These are phyloP conservation scores for Epizoanthus rinbou DNA, from an alignment of 92 coral and sea anemone genomes.

Conservation along the genomic window DNA sequence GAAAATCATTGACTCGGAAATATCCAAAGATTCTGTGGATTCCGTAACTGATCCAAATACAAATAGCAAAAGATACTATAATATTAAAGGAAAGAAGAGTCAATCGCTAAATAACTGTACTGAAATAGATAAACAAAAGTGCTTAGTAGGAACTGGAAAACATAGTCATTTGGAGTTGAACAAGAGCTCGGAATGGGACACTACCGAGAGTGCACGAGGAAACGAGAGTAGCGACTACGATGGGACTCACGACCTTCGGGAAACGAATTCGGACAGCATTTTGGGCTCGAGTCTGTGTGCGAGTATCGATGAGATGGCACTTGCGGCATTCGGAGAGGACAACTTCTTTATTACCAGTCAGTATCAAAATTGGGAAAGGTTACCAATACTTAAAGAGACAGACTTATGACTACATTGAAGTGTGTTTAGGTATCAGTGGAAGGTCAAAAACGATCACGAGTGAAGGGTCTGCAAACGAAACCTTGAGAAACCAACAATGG, in stretches of 20 bases:
- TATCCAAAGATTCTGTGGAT: slow-evolving; percentile 34
- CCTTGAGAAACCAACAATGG: slow-evolving; percentile 24
- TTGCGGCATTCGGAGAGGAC: slow-evolving; percentile 14
- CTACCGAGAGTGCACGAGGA: slow-evolving; percentile 64
- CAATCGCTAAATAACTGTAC: neutral
- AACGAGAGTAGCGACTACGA: slow-evolving; percentile 33
- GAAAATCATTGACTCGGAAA: slow-evolving; percentile 27
- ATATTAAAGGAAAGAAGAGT: neutral
- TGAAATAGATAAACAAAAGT: slow-evolving; percentile 8
- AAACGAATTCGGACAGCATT: slow-evolving; percentile 34
- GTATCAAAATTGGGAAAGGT: slow-evolving; percentile 29
- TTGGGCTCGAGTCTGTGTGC: slow-evolving; percentile 43
- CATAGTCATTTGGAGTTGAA: neutral
- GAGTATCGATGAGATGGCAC: slow-evolving; percentile 19
- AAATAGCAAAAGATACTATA: neutral
- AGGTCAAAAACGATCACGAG: neutral
- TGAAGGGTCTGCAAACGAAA: neutral
- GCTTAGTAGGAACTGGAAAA: slow-evolving; percentile 13
- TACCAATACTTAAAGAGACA: slow-evolving; percentile 26
- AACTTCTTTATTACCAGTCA: slow-evolving; percentile 1
- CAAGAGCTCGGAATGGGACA: slow-evolving; percentile 58
- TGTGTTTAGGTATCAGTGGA: slow-evolving; percentile 13
- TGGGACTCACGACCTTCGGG: slow-evolving; percentile 37
- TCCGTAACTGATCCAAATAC: neutral
- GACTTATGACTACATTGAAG: slow-evolving; percentile 29